Evolutionary conservation across 2,797 vertebrate species (phyloP).

Genomic region (Pogoniulus pusillus): DNA sequence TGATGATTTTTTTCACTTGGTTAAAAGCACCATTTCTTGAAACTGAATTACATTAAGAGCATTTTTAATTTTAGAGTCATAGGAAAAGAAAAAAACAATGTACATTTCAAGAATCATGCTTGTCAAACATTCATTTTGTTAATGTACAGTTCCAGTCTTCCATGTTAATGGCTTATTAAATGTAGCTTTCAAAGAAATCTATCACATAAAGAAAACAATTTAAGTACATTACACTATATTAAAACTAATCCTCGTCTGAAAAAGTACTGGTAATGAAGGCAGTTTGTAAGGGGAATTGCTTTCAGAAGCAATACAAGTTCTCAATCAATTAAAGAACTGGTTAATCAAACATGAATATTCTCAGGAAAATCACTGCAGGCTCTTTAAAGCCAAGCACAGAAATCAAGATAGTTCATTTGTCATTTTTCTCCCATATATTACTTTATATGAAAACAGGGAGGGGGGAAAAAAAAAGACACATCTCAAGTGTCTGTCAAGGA

Average conservation of each 20-base stretch:
- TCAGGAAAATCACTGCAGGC: not conserved
- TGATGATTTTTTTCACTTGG: constrained; percentile 35
- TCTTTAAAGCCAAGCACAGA: not conserved
- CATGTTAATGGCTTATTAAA: constrained; percentile 19
- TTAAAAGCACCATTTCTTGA: constrained; percentile 40
- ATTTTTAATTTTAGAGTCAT: constrained; percentile 31
- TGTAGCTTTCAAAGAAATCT: constrained; percentile 7
- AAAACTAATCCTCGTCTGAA: constrained; percentile 19
- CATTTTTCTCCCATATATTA: rapidly evolving
- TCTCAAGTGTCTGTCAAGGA: not conserved
- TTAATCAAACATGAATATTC: not conserved
- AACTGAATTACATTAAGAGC: constrained; percentile 8
- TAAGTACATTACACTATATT: constrained; percentile 45
- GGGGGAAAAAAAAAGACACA: not conserved
- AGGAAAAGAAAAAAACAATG: constrained; percentile 9
- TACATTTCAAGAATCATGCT: not conserved
- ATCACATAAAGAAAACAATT: constrained; percentile 32
- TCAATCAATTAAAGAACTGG: not conserved
- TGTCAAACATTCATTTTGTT: constrained; percentile 40
- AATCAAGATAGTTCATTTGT: not conserved
- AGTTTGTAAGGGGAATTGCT: not conserved
- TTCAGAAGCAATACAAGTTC: not conserved
- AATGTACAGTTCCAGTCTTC: not conserved
- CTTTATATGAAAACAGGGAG: not conserved
- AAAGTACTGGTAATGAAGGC: constrained; percentile 42